Conservation (phyloP, 2,113 vertebrate species). For the Trogon melanurus region DNA sequence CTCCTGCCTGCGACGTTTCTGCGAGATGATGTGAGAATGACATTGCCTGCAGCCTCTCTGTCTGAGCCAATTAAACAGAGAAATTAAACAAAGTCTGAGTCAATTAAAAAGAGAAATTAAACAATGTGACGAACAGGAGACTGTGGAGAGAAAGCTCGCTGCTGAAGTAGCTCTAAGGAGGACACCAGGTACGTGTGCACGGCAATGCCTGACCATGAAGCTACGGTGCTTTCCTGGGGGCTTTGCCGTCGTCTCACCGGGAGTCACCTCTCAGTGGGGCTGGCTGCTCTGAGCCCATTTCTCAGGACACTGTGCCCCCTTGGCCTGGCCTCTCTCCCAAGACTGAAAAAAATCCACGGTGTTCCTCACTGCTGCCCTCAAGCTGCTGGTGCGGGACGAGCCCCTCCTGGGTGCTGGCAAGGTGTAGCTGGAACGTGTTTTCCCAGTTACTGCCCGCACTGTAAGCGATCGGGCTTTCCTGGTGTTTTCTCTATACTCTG, state of each 20-base stretch:
- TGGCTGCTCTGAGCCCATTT: neutral
- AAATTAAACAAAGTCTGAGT: slow-evolving; percentile 62
- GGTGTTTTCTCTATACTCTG: neutral
- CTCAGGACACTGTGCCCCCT: neutral
- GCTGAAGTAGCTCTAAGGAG: neutral
- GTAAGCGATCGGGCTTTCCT: neutral
- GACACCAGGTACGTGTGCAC: fast-evolving
- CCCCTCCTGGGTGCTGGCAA: neutral
- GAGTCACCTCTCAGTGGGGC: fast-evolving
- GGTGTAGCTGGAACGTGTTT: neutral
- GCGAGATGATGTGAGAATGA: neutral
- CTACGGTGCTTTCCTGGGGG: fast-evolving
- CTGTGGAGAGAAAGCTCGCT: neutral
- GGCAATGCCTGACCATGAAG: neutral
- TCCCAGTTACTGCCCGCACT: neutral
- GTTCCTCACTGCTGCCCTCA: neutral
- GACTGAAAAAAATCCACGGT: neutral
- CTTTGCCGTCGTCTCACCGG: fast-evolving
- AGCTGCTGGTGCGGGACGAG: neutral
- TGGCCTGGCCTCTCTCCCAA: neutral
- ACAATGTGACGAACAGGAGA: slow-evolving; percentile 23
- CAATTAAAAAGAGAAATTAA: slow-evolving; percentile 64
- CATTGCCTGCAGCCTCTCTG: slow-evolving; percentile 62
- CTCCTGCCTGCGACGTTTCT: neutral
- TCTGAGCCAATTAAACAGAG: slow-evolving; percentile 60